Percentiles rank a stretch among this genome's conserved stretches.
phyloP scores from a whole-genome alignment of 2,888 invertebrate genomes.

The Clitarchus hookeri region DNA sequence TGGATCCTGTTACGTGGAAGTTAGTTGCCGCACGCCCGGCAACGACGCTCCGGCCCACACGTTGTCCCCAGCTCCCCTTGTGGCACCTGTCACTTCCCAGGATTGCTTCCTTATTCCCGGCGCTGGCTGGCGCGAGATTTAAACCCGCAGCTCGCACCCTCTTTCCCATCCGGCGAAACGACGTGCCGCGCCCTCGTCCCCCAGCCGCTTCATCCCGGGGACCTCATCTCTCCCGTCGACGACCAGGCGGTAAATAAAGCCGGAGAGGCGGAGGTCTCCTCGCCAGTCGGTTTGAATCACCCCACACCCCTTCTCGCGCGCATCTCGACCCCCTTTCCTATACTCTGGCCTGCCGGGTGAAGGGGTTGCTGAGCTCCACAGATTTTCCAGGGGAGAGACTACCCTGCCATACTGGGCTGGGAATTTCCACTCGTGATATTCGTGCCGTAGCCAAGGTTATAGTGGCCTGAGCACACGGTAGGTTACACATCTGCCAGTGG shows the following conservation, averaged over 20 bases:
- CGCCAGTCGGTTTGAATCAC: too few relatives aligned
- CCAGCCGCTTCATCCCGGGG: neutral
- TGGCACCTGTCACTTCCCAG: neutral
- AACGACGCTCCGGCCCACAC: neutral
- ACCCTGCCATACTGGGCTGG: too few relatives aligned
- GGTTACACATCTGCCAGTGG: too few relatives aligned
- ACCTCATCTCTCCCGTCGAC: neutral
- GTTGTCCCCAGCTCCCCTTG: neutral
- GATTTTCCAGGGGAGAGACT: neutral
- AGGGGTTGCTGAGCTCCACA: neutral
- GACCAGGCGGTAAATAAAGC: conserved; percentile 4
- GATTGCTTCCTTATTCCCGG: neutral
- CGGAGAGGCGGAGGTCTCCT: neutral
- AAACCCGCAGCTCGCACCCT: neutral
- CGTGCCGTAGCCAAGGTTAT: neutral
- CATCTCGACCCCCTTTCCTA: neutral
- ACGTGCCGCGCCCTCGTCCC: neutral
- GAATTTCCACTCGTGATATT: too few relatives aligned
- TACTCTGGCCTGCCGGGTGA: neutral
- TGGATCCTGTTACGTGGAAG: too few relatives aligned
- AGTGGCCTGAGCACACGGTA: too few relatives aligned
- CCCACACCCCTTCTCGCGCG: too few relatives aligned
- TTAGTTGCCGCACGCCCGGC: too few relatives aligned
- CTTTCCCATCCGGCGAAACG: neutral
- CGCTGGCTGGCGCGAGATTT: neutral